Evolutionary conservation across 2,888 invertebrate species (phyloP).

Genomic region (Chrysolina oricalcia): DNA sequence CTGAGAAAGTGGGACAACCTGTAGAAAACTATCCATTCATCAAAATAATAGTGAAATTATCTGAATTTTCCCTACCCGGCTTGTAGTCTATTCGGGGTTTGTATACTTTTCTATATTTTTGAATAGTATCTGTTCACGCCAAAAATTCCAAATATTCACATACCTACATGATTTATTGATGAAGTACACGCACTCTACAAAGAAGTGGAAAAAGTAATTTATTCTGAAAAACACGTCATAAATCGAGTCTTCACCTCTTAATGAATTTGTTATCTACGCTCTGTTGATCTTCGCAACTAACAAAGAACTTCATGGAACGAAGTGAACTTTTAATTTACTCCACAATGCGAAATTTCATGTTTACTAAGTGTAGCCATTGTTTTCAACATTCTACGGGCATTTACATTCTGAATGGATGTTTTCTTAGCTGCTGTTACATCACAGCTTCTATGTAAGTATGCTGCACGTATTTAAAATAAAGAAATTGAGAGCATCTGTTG

Average conservation of each 20-base stretch:
- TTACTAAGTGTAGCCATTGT: slow-evolving; percentile 13
- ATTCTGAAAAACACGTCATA: not conserved
- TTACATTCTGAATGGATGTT: slow-evolving; percentile 11
- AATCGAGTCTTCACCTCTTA: not conserved
- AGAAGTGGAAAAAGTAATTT: not conserved
- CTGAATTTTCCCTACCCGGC: no score
- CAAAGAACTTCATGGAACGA: slow-evolving; percentile 6
- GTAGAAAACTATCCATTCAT: no score
- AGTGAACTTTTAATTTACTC: slow-evolving; percentile 12
- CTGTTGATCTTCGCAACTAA: not conserved
- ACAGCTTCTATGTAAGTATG: not conserved
- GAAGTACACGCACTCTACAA: not conserved
- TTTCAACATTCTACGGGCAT: slow-evolving; percentile 3
- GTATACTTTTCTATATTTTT: no score
- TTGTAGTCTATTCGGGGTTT: no score
- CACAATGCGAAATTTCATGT: slow-evolving; percentile 10
- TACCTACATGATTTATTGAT: no score
- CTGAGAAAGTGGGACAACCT: no score
- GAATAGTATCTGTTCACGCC: no score
- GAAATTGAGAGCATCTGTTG: slow-evolving; percentile 2
- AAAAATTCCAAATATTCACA: no score
- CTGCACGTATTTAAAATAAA: not conserved
- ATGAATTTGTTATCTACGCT: not conserved
- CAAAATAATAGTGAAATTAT: no score
- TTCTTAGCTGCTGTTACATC: slow-evolving; percentile 14